Base-by-base conservation (phyloP, 2,888 invertebrate species). In the Ectemnius cavifrons region DNA sequence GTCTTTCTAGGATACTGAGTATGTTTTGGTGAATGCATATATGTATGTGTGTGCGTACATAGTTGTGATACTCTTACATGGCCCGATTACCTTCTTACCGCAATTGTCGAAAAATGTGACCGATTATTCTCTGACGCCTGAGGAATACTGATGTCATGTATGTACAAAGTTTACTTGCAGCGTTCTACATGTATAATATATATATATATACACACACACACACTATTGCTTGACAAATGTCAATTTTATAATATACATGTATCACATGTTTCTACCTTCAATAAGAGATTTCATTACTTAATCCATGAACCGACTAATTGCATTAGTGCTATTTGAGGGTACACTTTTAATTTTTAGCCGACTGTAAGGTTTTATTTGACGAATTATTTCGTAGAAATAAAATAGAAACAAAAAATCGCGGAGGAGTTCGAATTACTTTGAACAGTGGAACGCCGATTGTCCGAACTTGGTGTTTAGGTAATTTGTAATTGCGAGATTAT, bases 21-120 rank as follows among this genome's bases (percentile, higher is more conserved):
- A 52, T 75, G 77, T 67, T 56, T 37, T 66, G 37, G 46, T 61
- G 68, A 75, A 64, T 75, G 64, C 58, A 61, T 70, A 16, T 59
- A 69, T 67, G 71, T 78, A 71, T 65, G 73, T 72, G 52, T 71
- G 75, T 60, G 62, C 65, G 57, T 71, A 77, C 47, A 70, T 63
- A 70, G 66, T 82, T 73, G 78, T 77, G 77, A 75, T 75, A 75
- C 58, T 71, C 67, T 63, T 82, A 71, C 78, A 68, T 78, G 78
- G 73, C 77, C 68, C 72, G 71, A 63, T 27, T 68, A 78, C 57
- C 37, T 56, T 65, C 23, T 66, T 61, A 67, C 45, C 37, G 45
- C 23, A 61, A 74, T 56, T 62, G 27, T 57, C 49, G 37, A 37
- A 37, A 37, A 58, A 52, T 45, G 23, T 52, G 20, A n/a, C 52